phyloP scores from a whole-genome alignment of 2,113 vertebrate genomes.

The Synchiropus splendidus region DNA sequence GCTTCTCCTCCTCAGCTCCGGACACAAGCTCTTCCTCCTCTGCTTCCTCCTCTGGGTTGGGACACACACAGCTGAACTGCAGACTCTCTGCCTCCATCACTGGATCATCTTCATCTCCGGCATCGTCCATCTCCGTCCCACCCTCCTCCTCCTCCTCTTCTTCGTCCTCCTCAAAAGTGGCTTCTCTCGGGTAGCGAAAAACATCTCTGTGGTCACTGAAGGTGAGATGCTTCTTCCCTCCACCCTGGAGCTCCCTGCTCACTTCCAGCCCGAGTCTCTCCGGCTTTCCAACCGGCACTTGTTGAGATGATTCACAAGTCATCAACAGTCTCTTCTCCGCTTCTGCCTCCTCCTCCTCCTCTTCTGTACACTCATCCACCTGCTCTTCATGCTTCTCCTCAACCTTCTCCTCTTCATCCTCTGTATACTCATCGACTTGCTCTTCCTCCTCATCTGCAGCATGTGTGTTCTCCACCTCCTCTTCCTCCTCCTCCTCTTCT shows the following conservation, averaged over 20 bases:
- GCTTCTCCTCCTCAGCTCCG: conserved; percentile 15
- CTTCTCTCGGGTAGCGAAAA: conserved; percentile 58
- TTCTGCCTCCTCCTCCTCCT: conserved; percentile 14
- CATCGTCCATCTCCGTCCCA: conserved; percentile 25
- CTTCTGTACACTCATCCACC: conserved; percentile 3
- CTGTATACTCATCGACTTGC: neutral
- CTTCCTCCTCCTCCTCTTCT: neutral
- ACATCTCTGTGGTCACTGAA: conserved; percentile 46
- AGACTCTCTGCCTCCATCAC: conserved; percentile 78
- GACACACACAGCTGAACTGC: conserved; percentile 62
- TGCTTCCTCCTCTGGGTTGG: conserved; percentile 65
- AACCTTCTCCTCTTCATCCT: conserved; percentile 10
- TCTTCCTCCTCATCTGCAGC: conserved; percentile 36
- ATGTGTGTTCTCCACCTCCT: too few species aligned
- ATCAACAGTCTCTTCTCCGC: conserved; percentile 44
- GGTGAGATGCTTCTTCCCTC: conserved; percentile 41
- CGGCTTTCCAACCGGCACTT: conserved; percentile 4
- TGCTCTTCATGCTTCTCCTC: conserved; percentile 6
- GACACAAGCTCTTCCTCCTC: conserved; percentile 27
- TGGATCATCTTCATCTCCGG: conserved; percentile 56
- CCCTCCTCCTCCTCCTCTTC: conserved; percentile 20
- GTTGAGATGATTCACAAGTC: conserved; percentile 10
- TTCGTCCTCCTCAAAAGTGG: conserved; percentile 26
- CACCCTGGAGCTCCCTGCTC: conserved; percentile 22
- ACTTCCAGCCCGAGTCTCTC: conserved; percentile 38